A percentile compares a stretch with the other conserved stretches of the same genome.
Conservation (phyloP, 2,113 vertebrate genomes). For the Setophaga coronata region DNA sequence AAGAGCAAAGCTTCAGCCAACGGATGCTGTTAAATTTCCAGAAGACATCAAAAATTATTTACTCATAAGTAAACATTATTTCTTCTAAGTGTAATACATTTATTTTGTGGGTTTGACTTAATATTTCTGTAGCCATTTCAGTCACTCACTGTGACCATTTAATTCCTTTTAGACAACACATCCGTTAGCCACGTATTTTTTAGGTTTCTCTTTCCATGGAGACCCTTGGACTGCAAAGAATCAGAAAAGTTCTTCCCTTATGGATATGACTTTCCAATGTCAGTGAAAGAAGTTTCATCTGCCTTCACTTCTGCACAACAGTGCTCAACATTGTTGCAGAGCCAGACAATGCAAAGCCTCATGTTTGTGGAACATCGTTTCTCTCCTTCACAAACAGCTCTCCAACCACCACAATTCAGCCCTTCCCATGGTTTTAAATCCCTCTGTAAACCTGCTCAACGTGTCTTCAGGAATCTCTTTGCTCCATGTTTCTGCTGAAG, state of each 20-base stretch:
- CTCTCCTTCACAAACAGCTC: not conserved
- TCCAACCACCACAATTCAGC: not conserved
- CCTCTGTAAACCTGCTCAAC: not conserved
- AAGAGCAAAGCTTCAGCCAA: not conserved
- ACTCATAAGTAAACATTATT: not conserved
- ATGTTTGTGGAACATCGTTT: fast-evolving
- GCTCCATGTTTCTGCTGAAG: not conserved
- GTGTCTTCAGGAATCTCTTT: not conserved
- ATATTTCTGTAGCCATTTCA: not conserved
- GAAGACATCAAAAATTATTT: not conserved
- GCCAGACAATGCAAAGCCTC: not conserved
- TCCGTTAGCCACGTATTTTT: fast-evolving
- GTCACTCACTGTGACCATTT: not conserved
- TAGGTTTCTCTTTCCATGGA: not conserved
- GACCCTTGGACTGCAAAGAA: not conserved
- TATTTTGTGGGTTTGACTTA: not conserved
- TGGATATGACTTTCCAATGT: fast-evolving
- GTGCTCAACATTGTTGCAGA: not conserved
- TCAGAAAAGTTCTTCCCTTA: not conserved
- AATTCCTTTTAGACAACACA: not conserved
- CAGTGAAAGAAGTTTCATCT: not conserved
- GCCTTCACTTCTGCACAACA: not conserved
- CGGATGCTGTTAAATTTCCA: not conserved
- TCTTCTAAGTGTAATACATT: not conserved
- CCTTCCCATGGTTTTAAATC: not conserved